Evolutionary conservation across 2,113 vertebrate species (phyloP).

Genomic region (Spea bombifrons): DNA sequence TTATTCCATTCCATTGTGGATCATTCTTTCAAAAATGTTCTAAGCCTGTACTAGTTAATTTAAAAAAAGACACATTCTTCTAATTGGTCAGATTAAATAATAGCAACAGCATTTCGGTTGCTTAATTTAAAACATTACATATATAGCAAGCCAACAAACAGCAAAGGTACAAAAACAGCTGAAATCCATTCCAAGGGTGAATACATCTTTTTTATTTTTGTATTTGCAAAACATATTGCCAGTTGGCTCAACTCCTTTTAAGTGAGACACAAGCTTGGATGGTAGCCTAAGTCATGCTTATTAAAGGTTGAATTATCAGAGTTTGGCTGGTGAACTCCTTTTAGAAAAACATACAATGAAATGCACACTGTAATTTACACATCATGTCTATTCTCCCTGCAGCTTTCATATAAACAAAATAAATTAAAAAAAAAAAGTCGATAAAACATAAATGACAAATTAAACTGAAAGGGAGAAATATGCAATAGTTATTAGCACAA

Average conservation of each 20-base stretch:
- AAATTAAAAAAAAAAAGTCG: neutral
- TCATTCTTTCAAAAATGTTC: too few species aligned
- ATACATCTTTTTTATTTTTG: conserved; percentile 13
- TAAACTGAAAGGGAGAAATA: neutral
- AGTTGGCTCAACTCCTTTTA: conserved; percentile 22
- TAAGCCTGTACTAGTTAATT: too few species aligned
- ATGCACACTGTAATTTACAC: conserved; percentile 19
- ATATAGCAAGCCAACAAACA: too few species aligned
- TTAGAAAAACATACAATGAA: conserved; percentile 27
- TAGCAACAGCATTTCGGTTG: too few species aligned
- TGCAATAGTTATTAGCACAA: neutral
- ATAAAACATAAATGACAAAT: neutral
- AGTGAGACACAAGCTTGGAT: conserved; percentile 27
- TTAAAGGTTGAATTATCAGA: conserved; percentile 26
- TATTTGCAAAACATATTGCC: conserved; percentile 22
- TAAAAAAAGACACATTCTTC: too few species aligned
- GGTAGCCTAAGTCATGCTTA: conserved; percentile 28
- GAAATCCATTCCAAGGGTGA: conserved; percentile 21
- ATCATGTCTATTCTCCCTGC: neutral
- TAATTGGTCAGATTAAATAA: too few species aligned
- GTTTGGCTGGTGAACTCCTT: conserved; percentile 26
- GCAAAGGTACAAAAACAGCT: neutral
- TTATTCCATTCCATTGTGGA: too few species aligned
- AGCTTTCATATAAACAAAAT: conserved; percentile 4
- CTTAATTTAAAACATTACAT: too few species aligned